Conservation (phyloP, 2,797 vertebrate genomes). For the Sciurus vulgaris region DNA sequence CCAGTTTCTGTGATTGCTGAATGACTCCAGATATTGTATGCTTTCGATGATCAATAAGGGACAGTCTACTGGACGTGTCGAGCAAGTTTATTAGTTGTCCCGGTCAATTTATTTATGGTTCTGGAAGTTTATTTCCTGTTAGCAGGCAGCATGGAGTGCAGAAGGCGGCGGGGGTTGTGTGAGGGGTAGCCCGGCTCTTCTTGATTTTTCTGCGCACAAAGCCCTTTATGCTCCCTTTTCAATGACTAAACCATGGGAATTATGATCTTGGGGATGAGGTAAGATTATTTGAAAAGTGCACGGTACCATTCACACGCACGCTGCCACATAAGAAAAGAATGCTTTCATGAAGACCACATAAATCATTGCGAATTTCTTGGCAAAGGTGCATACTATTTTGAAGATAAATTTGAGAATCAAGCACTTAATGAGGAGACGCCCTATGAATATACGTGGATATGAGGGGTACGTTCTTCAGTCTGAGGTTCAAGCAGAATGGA, state of each 20-base stretch:
- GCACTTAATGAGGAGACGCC: conserved; percentile 53
- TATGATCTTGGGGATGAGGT: neutral
- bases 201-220: neutral
- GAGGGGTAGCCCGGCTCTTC: neutral
- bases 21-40: conserved; percentile 63
- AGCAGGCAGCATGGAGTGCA: neutral
- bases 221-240: neutral
- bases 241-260: neutral
- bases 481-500: conserved; percentile 80
- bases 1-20: conserved; percentile 61
- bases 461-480: conserved; percentile 52
- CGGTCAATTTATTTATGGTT: conserved; percentile 4
- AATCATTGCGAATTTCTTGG: conserved; percentile 62
- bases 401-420: conserved; percentile 77
- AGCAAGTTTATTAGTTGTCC: conserved; percentile 21
- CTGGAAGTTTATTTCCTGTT: neutral
- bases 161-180: neutral
- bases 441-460: conserved; percentile 72
- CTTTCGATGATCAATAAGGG: conserved; percentile 74
- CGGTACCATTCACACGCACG: neutral
- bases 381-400: conserved; percentile 67
- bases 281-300: conserved; percentile 63
- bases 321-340: neutral
- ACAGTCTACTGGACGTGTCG: neutral
- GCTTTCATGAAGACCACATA: conserved; percentile 53